Base-by-base conservation (phyloP, 2,113 vertebrate genomes). In the Petromus typicus region DNA sequence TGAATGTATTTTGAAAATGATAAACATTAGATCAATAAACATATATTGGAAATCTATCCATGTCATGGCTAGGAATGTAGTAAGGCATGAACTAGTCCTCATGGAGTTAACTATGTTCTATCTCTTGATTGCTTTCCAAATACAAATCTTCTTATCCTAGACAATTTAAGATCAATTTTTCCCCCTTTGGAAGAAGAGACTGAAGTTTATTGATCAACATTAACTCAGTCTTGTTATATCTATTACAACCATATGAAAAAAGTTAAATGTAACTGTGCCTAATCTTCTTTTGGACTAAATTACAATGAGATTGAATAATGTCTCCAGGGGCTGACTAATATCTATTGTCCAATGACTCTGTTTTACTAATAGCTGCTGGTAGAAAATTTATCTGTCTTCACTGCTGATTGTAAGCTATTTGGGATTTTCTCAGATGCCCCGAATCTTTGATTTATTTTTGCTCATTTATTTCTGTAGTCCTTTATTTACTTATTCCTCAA, bases 251-350 rank as follows among this genome's bases (percentile, higher is more conserved):
- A 57, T 81, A 81, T 94, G 94, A 84, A 25, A 89, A 94, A 91
- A 84, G 14, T 67, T 89, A 79, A 75, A 66, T 94, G 22, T 76
- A 90, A 87, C 9, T 81, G 12, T 34, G 32, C 95, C 76, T 92
- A 76, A 75, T 95, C 83, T 93, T 93, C 61, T 93, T n/a, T 91
- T 63, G 23, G 34, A 84, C 40, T 56, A 91, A 96, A 89, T 97
- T 96, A 48, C 63, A 89, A 14, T 89, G 83, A 94, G 61, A 93
- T 88, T 89, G 63, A 95, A 94, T 93, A 95, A 91, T 84, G 54
- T 45, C 69, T 94, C 30, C 30, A 76, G 73, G 64, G 48, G 8
- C 18, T 94, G 86, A 91, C 54, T 75, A 86, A 75, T 93, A 75
- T 13, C 20, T 75, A 75, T 79, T 95, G 73, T 90, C 83, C 94